Conservation (phyloP, 2,113 vertebrate species). For the Columbina picui region DNA sequence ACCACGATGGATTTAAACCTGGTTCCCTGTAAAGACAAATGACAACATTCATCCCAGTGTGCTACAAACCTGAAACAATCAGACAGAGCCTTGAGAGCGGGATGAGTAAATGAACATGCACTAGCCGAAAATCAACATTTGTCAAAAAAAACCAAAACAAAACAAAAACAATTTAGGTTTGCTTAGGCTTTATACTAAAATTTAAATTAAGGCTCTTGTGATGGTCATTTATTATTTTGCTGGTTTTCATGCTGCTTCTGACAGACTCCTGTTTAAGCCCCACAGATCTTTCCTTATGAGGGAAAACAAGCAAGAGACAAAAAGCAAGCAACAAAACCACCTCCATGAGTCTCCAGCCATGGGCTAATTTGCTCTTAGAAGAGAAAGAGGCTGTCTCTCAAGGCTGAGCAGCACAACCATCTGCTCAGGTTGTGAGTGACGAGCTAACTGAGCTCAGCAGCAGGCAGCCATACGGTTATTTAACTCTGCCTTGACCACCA, state of each 20-base stretch:
- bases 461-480: background rate
- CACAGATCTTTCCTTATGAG: background rate
- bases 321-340: background rate
- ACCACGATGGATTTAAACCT: background rate
- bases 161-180: background rate
- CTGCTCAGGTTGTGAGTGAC: conserved; percentile 16
- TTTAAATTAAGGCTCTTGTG: background rate
- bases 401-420: conserved; percentile 50
- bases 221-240: background rate
- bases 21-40: background rate
- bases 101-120: background rate
- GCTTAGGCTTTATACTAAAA: background rate
- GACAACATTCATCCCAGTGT: accelerated
- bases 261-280: background rate
- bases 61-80: background rate
- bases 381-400: background rate
- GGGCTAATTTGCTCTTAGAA: conserved; percentile 20
- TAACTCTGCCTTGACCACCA: conserved; percentile 1
- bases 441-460: conserved; percentile 8
- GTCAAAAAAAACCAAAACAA: background rate
- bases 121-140: background rate
- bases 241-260: background rate
- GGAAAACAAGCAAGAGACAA: background rate
- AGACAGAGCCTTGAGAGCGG: background rate
- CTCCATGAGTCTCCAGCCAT: background rate